phyloP scores from a whole-genome alignment of 2,113 vertebrate species.

The Delphinapterus leucas region DNA sequence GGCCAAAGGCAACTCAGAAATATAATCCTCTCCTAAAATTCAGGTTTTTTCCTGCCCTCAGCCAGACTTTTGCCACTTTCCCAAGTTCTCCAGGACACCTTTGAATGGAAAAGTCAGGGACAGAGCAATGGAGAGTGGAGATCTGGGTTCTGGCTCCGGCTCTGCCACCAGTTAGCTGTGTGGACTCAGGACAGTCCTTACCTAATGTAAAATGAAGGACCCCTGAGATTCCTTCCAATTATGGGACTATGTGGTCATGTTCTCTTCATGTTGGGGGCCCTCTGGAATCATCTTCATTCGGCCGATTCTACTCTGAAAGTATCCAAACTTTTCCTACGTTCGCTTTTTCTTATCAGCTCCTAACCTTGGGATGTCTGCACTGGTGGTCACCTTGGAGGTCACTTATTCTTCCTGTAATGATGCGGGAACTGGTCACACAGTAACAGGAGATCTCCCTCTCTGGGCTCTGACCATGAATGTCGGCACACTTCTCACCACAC shows the following conservation, averaged over 20 bases:
- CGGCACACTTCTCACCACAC: not conserved
- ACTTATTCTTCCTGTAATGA: not conserved
- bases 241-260: rapidly evolving
- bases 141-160: not conserved
- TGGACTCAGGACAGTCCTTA: not conserved
- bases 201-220: not conserved
- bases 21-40: conserved; percentile 70
- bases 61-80: not conserved
- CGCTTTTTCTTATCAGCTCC: not conserved
- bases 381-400: not conserved
- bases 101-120: not conserved
- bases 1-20: conserved; percentile 80
- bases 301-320: not conserved
- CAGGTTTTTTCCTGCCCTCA: conserved; percentile 60
- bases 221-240: not conserved
- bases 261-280: not conserved
- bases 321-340: not conserved
- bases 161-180: not conserved
- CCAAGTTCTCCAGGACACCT: conserved; percentile 30
- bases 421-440: not conserved
- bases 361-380: not conserved
- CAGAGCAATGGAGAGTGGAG: not conserved
- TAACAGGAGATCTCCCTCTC: not conserved
- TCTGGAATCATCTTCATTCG: not conserved
- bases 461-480: not conserved